A percentile compares a stretch with the other conserved stretches of the same genome.
phyloP scores from a whole-genome alignment of 2,797 vertebrate species.

The Meda fulgida region DNA sequence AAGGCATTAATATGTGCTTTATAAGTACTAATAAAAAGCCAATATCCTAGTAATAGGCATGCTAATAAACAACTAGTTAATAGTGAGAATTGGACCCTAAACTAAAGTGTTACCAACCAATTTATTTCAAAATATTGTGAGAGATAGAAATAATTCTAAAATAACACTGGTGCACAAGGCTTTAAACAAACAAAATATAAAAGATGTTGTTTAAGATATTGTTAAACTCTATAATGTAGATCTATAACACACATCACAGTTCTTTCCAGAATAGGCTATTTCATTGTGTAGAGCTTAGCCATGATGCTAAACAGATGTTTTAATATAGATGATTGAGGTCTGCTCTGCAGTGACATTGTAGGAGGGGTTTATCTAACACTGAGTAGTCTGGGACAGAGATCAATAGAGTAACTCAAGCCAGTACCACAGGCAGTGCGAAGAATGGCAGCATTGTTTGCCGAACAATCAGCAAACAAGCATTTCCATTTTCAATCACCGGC shows the following conservation, averaged over 20 bases:
- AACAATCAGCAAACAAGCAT: slow-evolving; percentile 45
- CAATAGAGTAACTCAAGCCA: slow-evolving; percentile 55
- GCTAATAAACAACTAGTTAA: too few species aligned
- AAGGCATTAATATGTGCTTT: too few species aligned
- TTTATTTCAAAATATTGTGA: too few species aligned
- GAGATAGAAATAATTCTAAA: background rate
- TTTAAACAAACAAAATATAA: background rate
- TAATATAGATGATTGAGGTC: slow-evolving; percentile 25
- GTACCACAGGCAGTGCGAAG: slow-evolving; percentile 33
- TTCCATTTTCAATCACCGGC: slow-evolving; percentile 53
- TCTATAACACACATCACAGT: slow-evolving; percentile 12
- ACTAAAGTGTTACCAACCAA: too few species aligned
- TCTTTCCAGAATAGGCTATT: background rate
- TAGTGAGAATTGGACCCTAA: too few species aligned
- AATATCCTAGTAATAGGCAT: too few species aligned
- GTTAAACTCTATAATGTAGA: background rate
- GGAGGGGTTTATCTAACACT: slow-evolving; percentile 35
- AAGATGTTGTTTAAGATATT: background rate
- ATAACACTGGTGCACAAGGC: background rate
- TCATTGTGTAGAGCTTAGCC: background rate
- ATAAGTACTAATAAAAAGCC: too few species aligned
- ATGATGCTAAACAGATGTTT: slow-evolving; percentile 23
- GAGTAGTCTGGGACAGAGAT: slow-evolving; percentile 45
- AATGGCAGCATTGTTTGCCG: slow-evolving; percentile 38
- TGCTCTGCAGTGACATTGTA: slow-evolving; percentile 17